Evolutionary conservation across 2,797 vertebrate species (phyloP), one percentile per base, ranked within the genome.

Genomic region (Lutjanus campechanus): DNA sequence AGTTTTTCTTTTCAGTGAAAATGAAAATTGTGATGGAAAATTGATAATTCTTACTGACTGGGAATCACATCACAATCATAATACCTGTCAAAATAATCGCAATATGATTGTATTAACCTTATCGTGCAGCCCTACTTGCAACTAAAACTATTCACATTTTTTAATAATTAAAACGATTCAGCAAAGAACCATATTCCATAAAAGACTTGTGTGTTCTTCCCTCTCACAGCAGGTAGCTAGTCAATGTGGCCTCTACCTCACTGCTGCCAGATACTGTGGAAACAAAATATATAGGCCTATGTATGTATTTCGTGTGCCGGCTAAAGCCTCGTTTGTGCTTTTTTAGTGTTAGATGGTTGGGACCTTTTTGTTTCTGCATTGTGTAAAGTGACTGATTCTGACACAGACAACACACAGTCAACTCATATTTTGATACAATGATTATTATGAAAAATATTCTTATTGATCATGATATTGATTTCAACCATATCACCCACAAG

Each of bases 201-300:
- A 74, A 13, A 70, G 10, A 55, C 20, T 11, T 20, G 11, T 50
- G 25, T 66, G 12, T 41, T 60, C 60, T 13, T 73, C 47, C 25
- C 67, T 43, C 43, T 81, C 81, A 82, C 71, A 82, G 86, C 68
- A 74, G 68, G 41, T 59, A 69, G 49, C 46, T 19, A 40, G 62
- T 72, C 53, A 55, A 0, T 73, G 77, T 49, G 73, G 68, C 58
- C 68, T 82, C 55, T 70, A 70, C 68, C 29, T 36, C 73, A 61
- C 76, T 68, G 54, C 41, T 77, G 29, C 54, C 47, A 43, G 89
- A 91, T 85, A 60, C 82, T 25, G 10, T 80, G 84, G 85, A 78
- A 84, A 91, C 84, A 8, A 13, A 67, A 68, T 25, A 53, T 54
- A 15, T 40, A 22, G 29, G 29, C 29, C 29, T 63, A 50, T 53